These are phyloP conservation scores for Eptesicus fuscus DNA, from an alignment of 2,113 vertebrate species.

Conservation along the genomic window DNA sequence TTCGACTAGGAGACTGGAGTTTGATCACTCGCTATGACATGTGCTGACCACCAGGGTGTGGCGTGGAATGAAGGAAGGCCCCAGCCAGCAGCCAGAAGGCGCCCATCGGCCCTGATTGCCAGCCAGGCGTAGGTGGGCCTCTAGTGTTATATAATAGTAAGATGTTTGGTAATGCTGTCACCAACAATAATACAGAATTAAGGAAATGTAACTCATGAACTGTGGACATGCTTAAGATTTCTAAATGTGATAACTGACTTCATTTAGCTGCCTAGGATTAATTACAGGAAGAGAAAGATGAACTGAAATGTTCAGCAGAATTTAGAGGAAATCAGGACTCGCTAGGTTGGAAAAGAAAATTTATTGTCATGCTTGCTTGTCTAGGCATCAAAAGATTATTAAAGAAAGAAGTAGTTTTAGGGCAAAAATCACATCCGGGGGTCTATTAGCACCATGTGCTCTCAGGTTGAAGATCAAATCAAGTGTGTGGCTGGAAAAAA, in stretches of 20 bases:
- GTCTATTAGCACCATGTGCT: background rate
- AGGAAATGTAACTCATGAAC: background rate
- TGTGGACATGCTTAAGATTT: background rate
- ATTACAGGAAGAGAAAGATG: background rate
- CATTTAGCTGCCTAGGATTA: background rate
- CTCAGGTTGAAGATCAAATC: constrained; percentile 19
- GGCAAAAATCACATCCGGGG: constrained; percentile 16
- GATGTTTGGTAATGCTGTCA: background rate
- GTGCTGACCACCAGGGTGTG: too few species aligned
- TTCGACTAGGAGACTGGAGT: too few species aligned
- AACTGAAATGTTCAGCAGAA: background rate
- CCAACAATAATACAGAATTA: background rate
- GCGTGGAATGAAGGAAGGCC: too few species aligned
- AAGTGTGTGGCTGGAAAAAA: background rate
- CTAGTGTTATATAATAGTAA: background rate
- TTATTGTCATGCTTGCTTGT: background rate
- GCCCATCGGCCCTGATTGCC: too few species aligned
- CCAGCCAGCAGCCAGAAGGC: too few species aligned
- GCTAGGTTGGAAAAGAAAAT: background rate
- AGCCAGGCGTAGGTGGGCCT: too few species aligned
- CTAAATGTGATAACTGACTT: background rate
- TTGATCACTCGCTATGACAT: too few species aligned
- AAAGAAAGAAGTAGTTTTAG: background rate
- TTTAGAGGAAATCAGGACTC: background rate
- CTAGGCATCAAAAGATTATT: background rate